Evolutionary conservation across 2,113 vertebrate species (phyloP).

Genomic region (Martes martes): DNA sequence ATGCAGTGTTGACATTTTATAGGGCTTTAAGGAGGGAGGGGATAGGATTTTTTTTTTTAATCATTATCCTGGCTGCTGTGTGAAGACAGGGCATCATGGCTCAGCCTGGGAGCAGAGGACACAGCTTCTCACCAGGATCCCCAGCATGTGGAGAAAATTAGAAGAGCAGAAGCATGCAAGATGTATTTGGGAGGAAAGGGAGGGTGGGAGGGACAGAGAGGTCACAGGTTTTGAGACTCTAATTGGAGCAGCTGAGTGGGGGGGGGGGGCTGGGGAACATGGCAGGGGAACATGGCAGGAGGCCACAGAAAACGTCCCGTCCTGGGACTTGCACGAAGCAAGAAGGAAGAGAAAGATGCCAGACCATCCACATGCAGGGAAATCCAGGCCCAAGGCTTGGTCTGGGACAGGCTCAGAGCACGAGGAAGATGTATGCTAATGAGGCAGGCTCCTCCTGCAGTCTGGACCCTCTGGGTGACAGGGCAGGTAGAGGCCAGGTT

Average conservation of each 20-base stretch:
- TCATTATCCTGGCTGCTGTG: accelerated
- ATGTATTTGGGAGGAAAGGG: accelerated
- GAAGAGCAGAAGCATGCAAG: accelerated
- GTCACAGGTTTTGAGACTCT: not conserved
- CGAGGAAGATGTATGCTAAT: accelerated
- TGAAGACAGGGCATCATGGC: accelerated
- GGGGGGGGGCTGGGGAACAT: not conserved
- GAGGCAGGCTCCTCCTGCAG: not conserved
- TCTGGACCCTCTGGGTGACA: no score
- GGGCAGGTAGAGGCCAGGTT: no score
- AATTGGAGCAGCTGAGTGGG: not conserved
- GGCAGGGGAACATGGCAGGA: accelerated
- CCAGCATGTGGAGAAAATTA: not conserved
- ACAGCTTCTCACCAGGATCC: not conserved
- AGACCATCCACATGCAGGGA: not conserved
- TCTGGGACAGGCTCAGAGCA: not conserved
- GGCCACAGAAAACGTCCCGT: accelerated
- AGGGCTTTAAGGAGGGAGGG: not conserved
- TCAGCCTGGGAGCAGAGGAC: accelerated
- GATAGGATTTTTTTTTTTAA: not conserved
- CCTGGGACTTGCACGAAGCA: not conserved
- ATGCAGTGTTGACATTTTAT: not conserved
- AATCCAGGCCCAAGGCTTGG: not conserved
- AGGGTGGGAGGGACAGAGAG: accelerated
- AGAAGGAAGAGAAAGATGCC: not conserved